phyloP scores from a whole-genome alignment of 2,888 invertebrate genomes.

The Heliconius ethilla region DNA sequence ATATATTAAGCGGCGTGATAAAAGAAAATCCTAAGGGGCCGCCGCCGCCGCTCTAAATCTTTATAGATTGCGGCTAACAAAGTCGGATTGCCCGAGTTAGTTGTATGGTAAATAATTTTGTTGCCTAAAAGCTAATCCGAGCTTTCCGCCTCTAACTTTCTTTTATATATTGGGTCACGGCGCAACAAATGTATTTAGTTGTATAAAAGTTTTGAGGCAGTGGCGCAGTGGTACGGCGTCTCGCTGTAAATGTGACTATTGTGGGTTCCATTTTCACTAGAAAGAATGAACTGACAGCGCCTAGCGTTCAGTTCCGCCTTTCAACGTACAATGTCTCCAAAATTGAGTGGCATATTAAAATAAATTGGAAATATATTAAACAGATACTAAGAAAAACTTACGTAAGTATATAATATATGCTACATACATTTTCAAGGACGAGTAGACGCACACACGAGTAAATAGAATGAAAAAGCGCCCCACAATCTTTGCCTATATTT shows the following conservation, averaged over 20 bases:
- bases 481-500: not conserved
- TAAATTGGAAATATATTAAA: not conserved
- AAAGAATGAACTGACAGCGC: no score
- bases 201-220: constrained; percentile 17
- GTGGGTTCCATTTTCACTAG: not conserved
- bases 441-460: not conserved
- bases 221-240: not conserved
- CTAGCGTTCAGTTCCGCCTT: no score
- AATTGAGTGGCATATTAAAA: not conserved
- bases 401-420: not conserved
- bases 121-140: constrained; percentile 47
- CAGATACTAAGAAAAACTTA: not conserved
- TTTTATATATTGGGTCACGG: constrained; percentile 38
- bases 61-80: constrained; percentile 39
- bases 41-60: constrained; percentile 33
- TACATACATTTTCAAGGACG: not conserved
- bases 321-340: no score
- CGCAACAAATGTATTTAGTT: constrained; percentile 39
- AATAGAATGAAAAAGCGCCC: not conserved
- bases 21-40: constrained; percentile 30
- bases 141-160: constrained; percentile 36
- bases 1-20: constrained; percentile 2
- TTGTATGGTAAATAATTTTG: constrained; percentile 46
- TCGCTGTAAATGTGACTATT: not conserved
- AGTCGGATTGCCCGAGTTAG: constrained; percentile 33